Conservation (phyloP, 2,888 invertebrate species). For the Pycnomerus fuliginosus region DNA sequence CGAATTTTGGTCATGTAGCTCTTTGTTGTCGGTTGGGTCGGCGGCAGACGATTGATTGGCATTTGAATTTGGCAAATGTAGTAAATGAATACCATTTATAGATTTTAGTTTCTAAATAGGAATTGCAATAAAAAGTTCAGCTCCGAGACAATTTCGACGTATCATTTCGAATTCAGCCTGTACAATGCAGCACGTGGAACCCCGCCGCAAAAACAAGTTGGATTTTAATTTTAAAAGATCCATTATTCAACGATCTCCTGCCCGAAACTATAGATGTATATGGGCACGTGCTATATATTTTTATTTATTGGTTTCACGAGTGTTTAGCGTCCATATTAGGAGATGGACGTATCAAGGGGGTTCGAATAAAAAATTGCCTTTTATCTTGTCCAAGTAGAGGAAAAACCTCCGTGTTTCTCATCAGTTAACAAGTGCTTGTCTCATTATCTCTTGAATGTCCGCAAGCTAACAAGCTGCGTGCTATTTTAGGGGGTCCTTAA, state of each 20-base stretch:
- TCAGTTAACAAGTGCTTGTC: too few species aligned
- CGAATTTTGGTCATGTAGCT: constrained; percentile 28
- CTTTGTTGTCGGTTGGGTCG: constrained; percentile 21
- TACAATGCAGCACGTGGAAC: constrained; percentile 24
- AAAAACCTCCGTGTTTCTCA: too few species aligned
- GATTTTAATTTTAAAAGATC: constrained; percentile 41
- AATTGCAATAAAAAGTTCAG: constrained; percentile 33
- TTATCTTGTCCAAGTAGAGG: too few species aligned
- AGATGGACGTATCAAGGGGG: too few species aligned
- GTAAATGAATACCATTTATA: constrained; percentile 45
- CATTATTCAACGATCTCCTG: constrained; percentile 41
- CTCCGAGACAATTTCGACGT: constrained; percentile 31
- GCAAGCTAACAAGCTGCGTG: too few species aligned
- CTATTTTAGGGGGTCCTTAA: too few species aligned
- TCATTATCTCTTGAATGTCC: too few species aligned
- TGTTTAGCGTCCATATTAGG: constrained; percentile 28
- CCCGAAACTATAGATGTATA: constrained; percentile 35
- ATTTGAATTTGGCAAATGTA: constrained; percentile 46
- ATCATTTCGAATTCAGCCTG: constrained; percentile 33
- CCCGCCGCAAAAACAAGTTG: constrained; percentile 36
- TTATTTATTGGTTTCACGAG: constrained; percentile 28
- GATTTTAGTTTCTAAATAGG: constrained; percentile 40
- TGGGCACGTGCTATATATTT: constrained; percentile 39
- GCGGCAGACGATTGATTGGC: constrained; percentile 36
- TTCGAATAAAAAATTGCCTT: too few species aligned